Base-by-base conservation (phyloP, 2,113 vertebrate species). In the Hippocampus comes region DNA sequence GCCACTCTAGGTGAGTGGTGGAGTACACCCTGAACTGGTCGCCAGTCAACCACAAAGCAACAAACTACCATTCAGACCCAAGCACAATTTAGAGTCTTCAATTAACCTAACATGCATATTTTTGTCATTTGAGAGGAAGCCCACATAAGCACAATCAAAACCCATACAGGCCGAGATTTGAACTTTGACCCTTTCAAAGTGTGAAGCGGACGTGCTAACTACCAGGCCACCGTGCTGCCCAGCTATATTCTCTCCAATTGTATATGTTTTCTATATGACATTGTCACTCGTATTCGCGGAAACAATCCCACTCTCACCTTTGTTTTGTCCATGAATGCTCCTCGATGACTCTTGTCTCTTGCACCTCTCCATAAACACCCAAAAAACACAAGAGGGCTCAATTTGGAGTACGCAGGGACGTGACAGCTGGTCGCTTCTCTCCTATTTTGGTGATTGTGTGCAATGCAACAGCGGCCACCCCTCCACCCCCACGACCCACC, bases 371-470 rank as follows among this genome's bases (percentile, higher is more conserved):
- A 73, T 68, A 63, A 74, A 85, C 80, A 87, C 75, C 80, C 61
- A 69, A 72, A 41, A 55, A 23, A 41, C 0, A 11, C 21, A 48
- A 49, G 20, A 30, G 18, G 57, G 65, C 84, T 88, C 83, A 68
- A 86, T 87, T 85, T 90, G 90, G 91, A 84, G 74, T 77, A 15
- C 7, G 74, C 63, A 73, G 82, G 78, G 82, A 84, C 55, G 71
- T 77, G 81, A 78, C 75, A 77, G 69, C 77, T 82, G 69, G 80
- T 21, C 34, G 15, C 67, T 70, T 71, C 83, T 74, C 71, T 91
- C 91, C 92, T 93, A 93, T 93, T 94, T 93, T 93, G 91, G 93
- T 93, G 85, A 90, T 78, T 82, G 87, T 86, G 82, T 80, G 64
- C 72, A 82, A 68, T 77, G 78, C 70, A 71, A 80, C 68, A 88